phyloP scores from a whole-genome alignment of 2,113 vertebrate genomes.

The Perognathus longimembris region DNA sequence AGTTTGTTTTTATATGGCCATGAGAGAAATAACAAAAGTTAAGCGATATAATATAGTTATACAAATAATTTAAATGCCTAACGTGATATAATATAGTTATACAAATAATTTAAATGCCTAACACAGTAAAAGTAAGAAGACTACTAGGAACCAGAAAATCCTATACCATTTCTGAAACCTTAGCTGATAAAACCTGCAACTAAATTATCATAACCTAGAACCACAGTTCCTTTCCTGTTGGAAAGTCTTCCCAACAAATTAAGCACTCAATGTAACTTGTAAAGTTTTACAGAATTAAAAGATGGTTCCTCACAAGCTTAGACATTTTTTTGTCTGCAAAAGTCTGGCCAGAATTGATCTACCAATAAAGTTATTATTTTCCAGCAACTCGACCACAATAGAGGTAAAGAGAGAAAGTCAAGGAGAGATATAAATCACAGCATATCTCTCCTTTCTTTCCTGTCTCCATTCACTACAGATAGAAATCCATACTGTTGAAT shows the following conservation, averaged over 20 bases:
- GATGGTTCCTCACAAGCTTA: background rate
- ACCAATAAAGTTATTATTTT: background rate
- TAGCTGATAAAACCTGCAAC: background rate
- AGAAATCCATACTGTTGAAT: background rate
- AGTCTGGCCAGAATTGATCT: background rate
- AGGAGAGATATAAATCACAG: background rate
- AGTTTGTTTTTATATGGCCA: slow-evolving; percentile 43
- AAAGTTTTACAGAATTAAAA: slow-evolving; percentile 2
- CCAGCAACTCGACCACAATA: background rate
- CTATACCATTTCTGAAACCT: slow-evolving; percentile 20
- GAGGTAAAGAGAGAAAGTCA: background rate
- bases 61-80: slow-evolving; percentile 49
- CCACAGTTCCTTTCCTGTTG: background rate
- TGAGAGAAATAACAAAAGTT: slow-evolving; percentile 34
- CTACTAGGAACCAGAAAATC: slow-evolving; percentile 3
- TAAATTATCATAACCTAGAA: background rate
- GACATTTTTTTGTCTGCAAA: slow-evolving; percentile 14
- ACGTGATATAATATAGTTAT: background rate
- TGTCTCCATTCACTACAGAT: background rate
- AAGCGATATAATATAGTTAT: background rate
- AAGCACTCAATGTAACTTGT: background rate
- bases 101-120: slow-evolving; percentile 34
- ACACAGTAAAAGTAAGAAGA: slow-evolving; percentile 11
- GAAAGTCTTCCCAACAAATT: background rate
- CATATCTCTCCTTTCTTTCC: background rate